These are phyloP conservation scores for Mycalesis mineus DNA, from an alignment of 2,888 invertebrate genomes.

Conservation along the genomic window DNA sequence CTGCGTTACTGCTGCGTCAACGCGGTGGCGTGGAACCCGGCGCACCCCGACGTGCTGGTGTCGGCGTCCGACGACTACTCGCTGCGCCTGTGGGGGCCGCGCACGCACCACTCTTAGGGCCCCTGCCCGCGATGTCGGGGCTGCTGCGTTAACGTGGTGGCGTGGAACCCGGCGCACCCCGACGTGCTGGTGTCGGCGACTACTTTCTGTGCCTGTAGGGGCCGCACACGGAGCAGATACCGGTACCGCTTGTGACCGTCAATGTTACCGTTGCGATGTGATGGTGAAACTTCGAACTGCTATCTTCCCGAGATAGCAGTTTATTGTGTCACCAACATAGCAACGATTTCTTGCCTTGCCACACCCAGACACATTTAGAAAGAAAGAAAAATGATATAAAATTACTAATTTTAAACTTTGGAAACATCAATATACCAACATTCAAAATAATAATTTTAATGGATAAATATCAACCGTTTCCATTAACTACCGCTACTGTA, in stretches of 20 bases:
- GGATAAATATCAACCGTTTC: too few species aligned
- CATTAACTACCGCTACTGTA: too few species aligned
- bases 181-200: conserved; percentile 97
- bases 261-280: conserved; percentile 98
- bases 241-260: too few species aligned
- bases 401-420: too few species aligned
- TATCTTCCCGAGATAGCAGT: too few species aligned
- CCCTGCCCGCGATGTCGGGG: conserved; percentile 92
- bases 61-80: conserved; percentile 98
- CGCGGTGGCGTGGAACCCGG: conserved; percentile 98
- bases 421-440: too few species aligned
- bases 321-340: too few species aligned
- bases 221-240: conserved; percentile 73
- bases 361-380: too few species aligned
- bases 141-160: conserved; percentile 98
- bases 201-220: conserved; percentile 97
- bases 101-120: conserved; percentile 71
- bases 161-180: conserved; percentile 97
- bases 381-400: too few species aligned
- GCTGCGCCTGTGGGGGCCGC: conserved; percentile 95
- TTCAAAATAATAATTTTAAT: too few species aligned
- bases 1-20: conserved; percentile 98
- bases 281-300: too few species aligned
- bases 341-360: too few species aligned
- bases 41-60: conserved; percentile 93